Evolutionary conservation across 23 tunicate species (phyloP), one percentile per base, ranked within the genome.

Genomic region (Halocynthia aurantium): DNA sequence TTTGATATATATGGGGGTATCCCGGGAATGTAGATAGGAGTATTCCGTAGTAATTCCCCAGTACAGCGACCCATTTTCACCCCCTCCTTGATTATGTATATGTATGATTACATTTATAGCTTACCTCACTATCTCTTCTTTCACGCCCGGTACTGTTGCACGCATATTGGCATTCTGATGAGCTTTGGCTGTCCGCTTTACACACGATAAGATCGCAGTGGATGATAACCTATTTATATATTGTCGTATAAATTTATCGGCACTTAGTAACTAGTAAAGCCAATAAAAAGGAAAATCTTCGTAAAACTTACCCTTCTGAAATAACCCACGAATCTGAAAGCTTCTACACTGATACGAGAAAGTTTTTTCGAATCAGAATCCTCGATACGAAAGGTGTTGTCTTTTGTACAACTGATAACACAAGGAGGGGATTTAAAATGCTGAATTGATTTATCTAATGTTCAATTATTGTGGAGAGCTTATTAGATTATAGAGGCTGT

Each of bases 161-260:
- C 8, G 64, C 71, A 57, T 81, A 81, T 7, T 77, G 84, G 71
- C 84, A 81, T 55, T 56, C 49, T 55, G 77, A 20, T 10, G 84
- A 81, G 60, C 84, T 81, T 71, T 6, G 55, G 70, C 84, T 81
- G 50, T 51, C 62, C 10, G 72, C 7, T 13, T 51, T 81, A 57
- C 84, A 81, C 10, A 81, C 84, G 7, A 81, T 71, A 7, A 81
- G 76, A 52, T 81, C 76, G 57, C 84, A 81, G 17, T 81, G 84
- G 8, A 81, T 51, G 57, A 71, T 71, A 56, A 81, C 76, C 84
- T 81, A 63, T 18, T 20, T n/a, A 65, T 65, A 65, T 20, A 15
- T 65, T 65, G 22, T 49, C 31, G 19, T 65, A 65, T 49, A 65
- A 5, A 49, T 65, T 65, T 6, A 40, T 20, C 70, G 31, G 22